phyloP scores from a whole-genome alignment of 2,113 vertebrate species.

The Macquaria ambigua region DNA sequence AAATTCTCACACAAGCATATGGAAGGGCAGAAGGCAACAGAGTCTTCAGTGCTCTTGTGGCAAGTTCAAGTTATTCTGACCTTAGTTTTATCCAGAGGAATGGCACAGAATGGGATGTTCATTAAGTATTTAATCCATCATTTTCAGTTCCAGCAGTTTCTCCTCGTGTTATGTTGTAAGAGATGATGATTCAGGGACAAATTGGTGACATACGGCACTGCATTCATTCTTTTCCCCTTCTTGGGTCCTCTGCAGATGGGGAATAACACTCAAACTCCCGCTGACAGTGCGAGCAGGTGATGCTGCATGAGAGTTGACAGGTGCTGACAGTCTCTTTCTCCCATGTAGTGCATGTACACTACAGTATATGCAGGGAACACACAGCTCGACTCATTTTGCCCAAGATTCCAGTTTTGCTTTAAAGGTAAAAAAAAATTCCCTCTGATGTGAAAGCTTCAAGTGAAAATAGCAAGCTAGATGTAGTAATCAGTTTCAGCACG shows the following conservation, averaged over 20 bases:
- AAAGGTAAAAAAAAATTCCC: background rate
- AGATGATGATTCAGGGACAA: background rate
- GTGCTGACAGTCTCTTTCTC: constrained; percentile 6
- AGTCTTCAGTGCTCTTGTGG: background rate
- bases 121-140: background rate
- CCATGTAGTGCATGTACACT: background rate
- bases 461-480: background rate
- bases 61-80: background rate
- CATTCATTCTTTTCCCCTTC: background rate
- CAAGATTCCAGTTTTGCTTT: background rate
- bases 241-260: background rate
- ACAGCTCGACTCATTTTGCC: background rate
- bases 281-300: constrained; percentile 19
- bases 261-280: background rate
- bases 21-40: no score
- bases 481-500: background rate
- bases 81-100: background rate
- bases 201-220: background rate
- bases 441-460: background rate
- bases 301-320: background rate
- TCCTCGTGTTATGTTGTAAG: background rate
- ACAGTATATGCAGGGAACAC: background rate
- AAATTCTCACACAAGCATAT: no score
- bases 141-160: background rate
- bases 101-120: background rate